phyloP scores from a whole-genome alignment of 2,888 invertebrate species.

The Elmis aenea region DNA sequence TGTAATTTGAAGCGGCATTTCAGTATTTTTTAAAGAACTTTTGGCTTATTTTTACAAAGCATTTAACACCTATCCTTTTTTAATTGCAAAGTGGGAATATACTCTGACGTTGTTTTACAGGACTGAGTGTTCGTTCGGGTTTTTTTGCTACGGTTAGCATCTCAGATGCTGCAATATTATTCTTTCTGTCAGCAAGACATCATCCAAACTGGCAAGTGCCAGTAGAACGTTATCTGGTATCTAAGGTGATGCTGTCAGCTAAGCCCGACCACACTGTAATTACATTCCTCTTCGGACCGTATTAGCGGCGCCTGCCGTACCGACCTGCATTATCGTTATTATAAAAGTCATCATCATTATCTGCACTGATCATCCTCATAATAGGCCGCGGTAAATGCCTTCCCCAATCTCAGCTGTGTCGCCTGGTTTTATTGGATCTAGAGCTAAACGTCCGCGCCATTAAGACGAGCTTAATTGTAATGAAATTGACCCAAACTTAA shows the following conservation, averaged over 20 bases:
- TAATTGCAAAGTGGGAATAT: too few species aligned
- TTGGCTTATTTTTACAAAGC: too few species aligned
- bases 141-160: too few species aligned
- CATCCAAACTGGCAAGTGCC: slow-evolving; percentile 17
- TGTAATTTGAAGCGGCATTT: too few species aligned
- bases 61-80: too few species aligned
- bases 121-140: too few species aligned
- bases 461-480: too few species aligned
- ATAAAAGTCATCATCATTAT: slow-evolving; percentile 48
- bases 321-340: slow-evolving; percentile 43
- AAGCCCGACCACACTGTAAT: slow-evolving; percentile 40
- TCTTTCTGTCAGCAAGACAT: slow-evolving; percentile 17
- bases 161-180: slow-evolving; percentile 12
- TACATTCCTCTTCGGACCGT: slow-evolving; percentile 40
- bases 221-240: slow-evolving; percentile 35
- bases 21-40: too few species aligned
- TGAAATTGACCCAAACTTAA: too few species aligned
- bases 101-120: too few species aligned
- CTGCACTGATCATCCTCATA: slow-evolving; percentile 40
- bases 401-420: slow-evolving; percentile 15
- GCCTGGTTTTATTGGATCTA: slow-evolving; percentile 3
- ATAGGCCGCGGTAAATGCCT: slow-evolving; percentile 25
- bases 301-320: slow-evolving; percentile 45
- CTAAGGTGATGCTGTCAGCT: slow-evolving; percentile 35
- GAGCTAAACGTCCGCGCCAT: too few species aligned